phyloP scores from a whole-genome alignment of 1,140 invertebrate genomes.

The Drosophila varians region DNA sequence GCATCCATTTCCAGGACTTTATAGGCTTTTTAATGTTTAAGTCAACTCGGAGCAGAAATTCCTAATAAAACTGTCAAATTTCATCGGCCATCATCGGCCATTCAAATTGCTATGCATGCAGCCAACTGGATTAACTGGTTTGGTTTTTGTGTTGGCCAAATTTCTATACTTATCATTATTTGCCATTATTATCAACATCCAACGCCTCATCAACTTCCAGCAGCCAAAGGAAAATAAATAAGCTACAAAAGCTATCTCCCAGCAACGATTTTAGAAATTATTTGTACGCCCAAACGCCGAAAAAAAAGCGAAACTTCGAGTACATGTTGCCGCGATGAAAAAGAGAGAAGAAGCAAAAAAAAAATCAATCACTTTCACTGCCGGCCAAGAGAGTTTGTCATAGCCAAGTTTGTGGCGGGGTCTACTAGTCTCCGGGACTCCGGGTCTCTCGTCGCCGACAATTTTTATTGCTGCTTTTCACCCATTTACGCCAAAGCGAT shows the following conservation, averaged over 20 bases:
- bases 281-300: constrained; percentile 36
- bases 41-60: no score
- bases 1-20: constrained; percentile 3
- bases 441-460: constrained; percentile 33
- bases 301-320: constrained; percentile 67
- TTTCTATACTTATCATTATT: constrained; percentile 52
- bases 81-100: background rate
- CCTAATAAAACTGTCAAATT: background rate
- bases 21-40: background rate
- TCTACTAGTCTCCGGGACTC: constrained; percentile 7
- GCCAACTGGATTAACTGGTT: constrained; percentile 43
- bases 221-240: constrained; percentile 18
- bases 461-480: constrained; percentile 74
- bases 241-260: constrained; percentile 10
- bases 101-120: background rate
- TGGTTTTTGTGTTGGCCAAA: constrained; percentile 9
- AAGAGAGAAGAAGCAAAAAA: constrained; percentile 6
- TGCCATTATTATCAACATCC: constrained; percentile 40
- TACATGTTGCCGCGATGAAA: constrained; percentile 28
- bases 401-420: constrained; percentile 38
- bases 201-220: constrained; percentile 29
- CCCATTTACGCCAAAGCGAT: constrained; percentile 61
- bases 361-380: constrained; percentile 80
- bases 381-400: constrained; percentile 54
- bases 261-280: constrained; percentile 52